Conservation (phyloP, 1,140 invertebrate species). For the Antheraea mylitta region DNA sequence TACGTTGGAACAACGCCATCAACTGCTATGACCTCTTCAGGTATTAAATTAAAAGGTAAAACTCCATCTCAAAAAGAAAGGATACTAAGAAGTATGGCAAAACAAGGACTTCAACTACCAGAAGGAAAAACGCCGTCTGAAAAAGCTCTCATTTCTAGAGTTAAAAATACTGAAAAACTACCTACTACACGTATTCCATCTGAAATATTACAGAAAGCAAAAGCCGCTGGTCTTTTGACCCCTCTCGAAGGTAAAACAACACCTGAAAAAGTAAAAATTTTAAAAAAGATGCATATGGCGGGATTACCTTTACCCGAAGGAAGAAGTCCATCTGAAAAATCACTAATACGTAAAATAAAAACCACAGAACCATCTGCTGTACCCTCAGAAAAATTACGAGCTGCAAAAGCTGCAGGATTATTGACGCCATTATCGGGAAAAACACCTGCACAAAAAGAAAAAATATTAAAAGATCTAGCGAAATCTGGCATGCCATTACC, state of each 20-base stretch:
- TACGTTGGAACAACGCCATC: constrained; percentile 14
- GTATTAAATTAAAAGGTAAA: constrained; percentile 27
- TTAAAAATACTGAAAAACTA: constrained; percentile 27
- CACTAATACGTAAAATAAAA: constrained; percentile 23
- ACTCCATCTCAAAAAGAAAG: constrained; percentile 26
- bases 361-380: background rate
- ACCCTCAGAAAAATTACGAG: constrained; percentile 30
- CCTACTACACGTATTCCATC: constrained; percentile 24
- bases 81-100: constrained; percentile 29
- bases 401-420: constrained; percentile 32
- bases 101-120: constrained; percentile 29
- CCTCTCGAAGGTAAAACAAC: constrained; percentile 28
- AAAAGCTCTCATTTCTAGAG: constrained; percentile 32
- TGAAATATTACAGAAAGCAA: constrained; percentile 15
- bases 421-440: constrained; percentile 26
- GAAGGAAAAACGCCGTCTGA: constrained; percentile 33
- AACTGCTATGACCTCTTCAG: constrained; percentile 21
- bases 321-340: constrained; percentile 33
- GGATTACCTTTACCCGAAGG: constrained; percentile 28
- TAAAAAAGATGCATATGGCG: constrained; percentile 18
- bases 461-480: constrained; percentile 22
- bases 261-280: constrained; percentile 28
- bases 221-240: constrained; percentile 22
- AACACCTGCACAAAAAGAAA: constrained; percentile 26
- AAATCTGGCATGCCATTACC: constrained; percentile 24